Percentiles rank a stretch among this genome's conserved stretches.
phyloP scores from a whole-genome alignment of 1,140 invertebrate genomes.

The Cylas formicarius region DNA sequence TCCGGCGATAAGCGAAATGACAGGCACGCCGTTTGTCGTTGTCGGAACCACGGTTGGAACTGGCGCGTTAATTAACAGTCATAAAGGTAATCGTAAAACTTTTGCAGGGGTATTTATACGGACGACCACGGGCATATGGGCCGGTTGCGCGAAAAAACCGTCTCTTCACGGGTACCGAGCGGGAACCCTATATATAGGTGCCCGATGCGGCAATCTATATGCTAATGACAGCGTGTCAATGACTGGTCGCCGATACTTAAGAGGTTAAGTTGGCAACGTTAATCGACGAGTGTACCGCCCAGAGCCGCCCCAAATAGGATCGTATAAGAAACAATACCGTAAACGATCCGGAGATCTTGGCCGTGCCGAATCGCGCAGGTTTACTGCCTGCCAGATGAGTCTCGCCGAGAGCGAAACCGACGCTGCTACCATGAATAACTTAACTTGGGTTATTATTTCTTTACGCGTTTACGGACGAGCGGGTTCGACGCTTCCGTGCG shows the following conservation, averaged over 20 bases:
- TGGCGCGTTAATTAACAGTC: constrained; percentile 29
- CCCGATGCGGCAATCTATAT: constrained; percentile 31
- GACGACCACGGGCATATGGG: constrained; percentile 10
- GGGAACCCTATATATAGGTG: no score
- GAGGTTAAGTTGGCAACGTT: constrained; percentile 28
- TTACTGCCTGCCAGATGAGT: constrained; percentile 19
- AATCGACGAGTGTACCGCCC: constrained; percentile 18
- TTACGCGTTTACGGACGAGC: no score
- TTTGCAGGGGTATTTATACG: constrained; percentile 16
- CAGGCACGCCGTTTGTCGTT: no score
- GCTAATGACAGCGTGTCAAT: constrained; percentile 25
- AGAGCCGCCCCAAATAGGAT: constrained; percentile 3
- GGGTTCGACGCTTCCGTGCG: no score
- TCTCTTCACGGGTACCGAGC: constrained; percentile 14
- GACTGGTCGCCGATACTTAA: constrained; percentile 23
- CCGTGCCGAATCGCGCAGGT: constrained; percentile 21
- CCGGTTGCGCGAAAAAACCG: constrained; percentile 9
- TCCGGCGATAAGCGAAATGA: no score
- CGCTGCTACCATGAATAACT: constrained; percentile 25
- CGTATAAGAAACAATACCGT: constrained; percentile 17
- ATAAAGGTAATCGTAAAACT: constrained; percentile 24
- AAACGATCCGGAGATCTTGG: constrained; percentile 13
- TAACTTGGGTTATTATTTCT: constrained; percentile 26
- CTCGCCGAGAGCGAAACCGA: constrained; percentile 10
- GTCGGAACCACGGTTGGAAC: constrained; percentile 20